A percentile compares a stretch with the other conserved stretches of the same genome.
Evolutionary conservation across 2,888 invertebrate genomes (phyloP).

Genomic region (Rugalucina vietnamica): DNA sequence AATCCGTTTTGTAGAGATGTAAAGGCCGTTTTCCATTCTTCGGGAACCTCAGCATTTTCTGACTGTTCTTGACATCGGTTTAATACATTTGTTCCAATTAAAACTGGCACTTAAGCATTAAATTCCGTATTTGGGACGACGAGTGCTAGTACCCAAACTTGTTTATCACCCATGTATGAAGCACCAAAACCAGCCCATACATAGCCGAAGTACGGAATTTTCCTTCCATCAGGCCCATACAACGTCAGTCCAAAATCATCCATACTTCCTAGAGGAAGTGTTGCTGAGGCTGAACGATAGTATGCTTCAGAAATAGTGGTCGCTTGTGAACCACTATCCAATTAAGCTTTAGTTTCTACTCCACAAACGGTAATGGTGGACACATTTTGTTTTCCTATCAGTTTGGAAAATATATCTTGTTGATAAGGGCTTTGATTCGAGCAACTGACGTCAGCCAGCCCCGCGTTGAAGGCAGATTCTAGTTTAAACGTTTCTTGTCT

Average conservation of each 20-base stretch:
- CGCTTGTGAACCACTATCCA: background rate
- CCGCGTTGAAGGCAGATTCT: too few species aligned
- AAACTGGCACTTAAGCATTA: background rate
- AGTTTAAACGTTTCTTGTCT: too few species aligned
- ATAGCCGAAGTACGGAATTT: background rate
- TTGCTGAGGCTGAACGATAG: background rate
- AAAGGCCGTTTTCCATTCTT: background rate
- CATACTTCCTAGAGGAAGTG: background rate
- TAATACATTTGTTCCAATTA: background rate
- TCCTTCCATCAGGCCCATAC: background rate
- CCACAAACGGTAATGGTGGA: background rate
- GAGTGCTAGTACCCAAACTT: background rate
- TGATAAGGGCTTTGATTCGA: background rate
- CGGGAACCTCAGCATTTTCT: background rate
- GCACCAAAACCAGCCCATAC: background rate
- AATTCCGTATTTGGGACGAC: background rate
- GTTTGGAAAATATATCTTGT: background rate
- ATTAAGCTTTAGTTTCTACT: background rate
- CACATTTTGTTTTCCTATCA: background rate
- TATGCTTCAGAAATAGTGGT: background rate
- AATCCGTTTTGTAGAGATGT: background rate
- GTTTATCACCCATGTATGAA: background rate
- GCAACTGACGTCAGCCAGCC: too few species aligned
- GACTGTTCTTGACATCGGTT: background rate
- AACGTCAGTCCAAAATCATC: background rate